Conservation (phyloP, 2,113 vertebrate genomes). For the Potamarius usumacintae region DNA sequence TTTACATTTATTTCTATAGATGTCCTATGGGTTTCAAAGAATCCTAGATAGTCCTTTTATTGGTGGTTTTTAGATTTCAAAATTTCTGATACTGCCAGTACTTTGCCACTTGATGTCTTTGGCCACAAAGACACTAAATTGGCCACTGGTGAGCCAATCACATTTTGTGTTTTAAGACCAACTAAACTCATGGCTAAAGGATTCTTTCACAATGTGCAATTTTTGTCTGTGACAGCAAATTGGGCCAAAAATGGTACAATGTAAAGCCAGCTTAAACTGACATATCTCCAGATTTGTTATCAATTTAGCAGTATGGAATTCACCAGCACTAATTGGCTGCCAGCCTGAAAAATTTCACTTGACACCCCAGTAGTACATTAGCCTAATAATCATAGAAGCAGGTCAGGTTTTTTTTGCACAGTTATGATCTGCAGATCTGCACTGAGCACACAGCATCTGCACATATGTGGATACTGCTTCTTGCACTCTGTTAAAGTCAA, state of each 20-base stretch:
- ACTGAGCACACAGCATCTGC: not conserved
- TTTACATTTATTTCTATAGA: not conserved
- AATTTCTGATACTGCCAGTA: not conserved
- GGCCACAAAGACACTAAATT: not conserved
- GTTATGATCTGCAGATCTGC: not conserved
- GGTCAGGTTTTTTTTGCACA: not conserved
- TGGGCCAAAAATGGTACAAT: not conserved
- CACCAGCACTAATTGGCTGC: constrained; percentile 6
- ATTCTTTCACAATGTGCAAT: not conserved
- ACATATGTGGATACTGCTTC: not conserved
- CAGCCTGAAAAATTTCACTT: not conserved
- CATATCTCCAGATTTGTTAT: not conserved
- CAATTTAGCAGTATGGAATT: not conserved
- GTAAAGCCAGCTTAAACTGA: not conserved
- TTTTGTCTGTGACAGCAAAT: not conserved
- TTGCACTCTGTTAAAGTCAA: not conserved
- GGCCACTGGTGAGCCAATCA: not conserved
- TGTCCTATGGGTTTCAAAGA: not conserved
- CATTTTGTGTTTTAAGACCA: not conserved
- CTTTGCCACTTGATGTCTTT: not conserved
- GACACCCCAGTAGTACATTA: not conserved
- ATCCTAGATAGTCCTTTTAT: not conserved
- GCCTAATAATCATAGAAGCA: not conserved
- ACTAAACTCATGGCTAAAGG: not conserved
- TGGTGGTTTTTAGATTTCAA: not conserved